These are phyloP conservation scores for Phocides pigmalion DNA, from an alignment of 1,140 invertebrate genomes.

Conservation along the genomic window DNA sequence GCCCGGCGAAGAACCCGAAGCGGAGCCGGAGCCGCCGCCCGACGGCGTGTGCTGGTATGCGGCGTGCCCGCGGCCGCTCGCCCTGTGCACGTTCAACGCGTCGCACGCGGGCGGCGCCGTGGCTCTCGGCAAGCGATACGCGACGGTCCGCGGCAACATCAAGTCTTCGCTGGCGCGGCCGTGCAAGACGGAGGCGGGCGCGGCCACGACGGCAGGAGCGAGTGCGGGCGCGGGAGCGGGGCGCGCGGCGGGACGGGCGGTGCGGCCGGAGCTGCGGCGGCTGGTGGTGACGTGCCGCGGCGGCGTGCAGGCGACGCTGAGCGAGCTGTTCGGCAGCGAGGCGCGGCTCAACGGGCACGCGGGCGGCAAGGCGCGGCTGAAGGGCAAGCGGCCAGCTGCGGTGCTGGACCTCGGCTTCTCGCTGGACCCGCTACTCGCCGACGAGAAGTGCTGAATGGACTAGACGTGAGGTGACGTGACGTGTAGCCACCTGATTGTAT, in stretches of 20 bases:
- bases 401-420: slow-evolving; percentile 75
- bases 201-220: slow-evolving; percentile 59
- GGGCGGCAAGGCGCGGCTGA: slow-evolving; percentile 32
- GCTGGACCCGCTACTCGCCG: slow-evolving; percentile 75
- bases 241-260: slow-evolving; percentile 42
- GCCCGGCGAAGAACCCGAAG: slow-evolving; percentile 44
- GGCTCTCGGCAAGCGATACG: slow-evolving; percentile 71
- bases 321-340: slow-evolving; percentile 53
- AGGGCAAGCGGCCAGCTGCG: slow-evolving; percentile 37
- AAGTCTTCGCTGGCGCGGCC: slow-evolving; percentile 70
- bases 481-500: slow-evolving; percentile 77
- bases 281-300: slow-evolving; percentile 73
- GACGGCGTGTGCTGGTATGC: slow-evolving; percentile 78
- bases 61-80: slow-evolving; percentile 72
- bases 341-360: slow-evolving; percentile 66
- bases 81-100: slow-evolving; percentile 78
- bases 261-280: slow-evolving; percentile 72
- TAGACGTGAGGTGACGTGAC: slow-evolving; percentile 52
- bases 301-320: slow-evolving; percentile 65
- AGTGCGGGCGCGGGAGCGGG: slow-evolving; percentile 45
- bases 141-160: slow-evolving; percentile 76
- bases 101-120: slow-evolving; percentile 74
- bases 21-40: slow-evolving; percentile 53
- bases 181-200: slow-evolving; percentile 48
- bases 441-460: slow-evolving; percentile 80